Percentiles rank a stretch among this genome's conserved stretches.
phyloP scores from a whole-genome alignment of 2,888 invertebrate species.

The Imbricaverruca yamaguchii region DNA sequence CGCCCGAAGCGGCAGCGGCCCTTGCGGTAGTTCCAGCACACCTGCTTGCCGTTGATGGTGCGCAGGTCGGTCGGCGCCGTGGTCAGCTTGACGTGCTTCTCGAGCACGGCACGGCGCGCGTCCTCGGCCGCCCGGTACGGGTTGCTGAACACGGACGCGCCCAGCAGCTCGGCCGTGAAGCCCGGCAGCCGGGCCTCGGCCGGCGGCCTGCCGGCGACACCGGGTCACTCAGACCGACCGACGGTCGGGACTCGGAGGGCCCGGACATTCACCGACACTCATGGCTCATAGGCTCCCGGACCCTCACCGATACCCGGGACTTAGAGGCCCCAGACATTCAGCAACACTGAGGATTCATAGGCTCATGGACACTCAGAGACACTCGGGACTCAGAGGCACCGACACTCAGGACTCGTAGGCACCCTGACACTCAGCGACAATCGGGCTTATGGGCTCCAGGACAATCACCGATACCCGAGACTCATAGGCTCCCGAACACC shows the following conservation, averaged over 20 bases:
- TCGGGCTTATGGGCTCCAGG: too few species aligned
- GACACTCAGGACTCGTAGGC: too few species aligned
- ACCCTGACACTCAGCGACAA: too few species aligned
- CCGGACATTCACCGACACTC: neutral
- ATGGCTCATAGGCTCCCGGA: neutral
- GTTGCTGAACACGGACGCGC: conserved; percentile 31
- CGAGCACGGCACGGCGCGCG: conserved; percentile 74
- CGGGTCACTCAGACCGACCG: neutral
- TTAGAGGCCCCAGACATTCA: neutral
- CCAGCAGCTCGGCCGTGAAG: neutral
- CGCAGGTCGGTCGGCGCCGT: conserved; percentile 59
- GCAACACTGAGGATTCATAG: neutral
- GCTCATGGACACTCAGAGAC: neutral
- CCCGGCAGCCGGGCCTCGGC: neutral
- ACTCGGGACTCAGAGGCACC: too few species aligned
- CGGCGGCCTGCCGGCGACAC: neutral
- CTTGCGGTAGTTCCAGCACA: conserved; percentile 88
- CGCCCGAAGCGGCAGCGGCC: conserved; percentile 85
- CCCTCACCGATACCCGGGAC: neutral
- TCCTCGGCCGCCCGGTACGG: conserved; percentile 70
- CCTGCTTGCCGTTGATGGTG: conserved; percentile 75
- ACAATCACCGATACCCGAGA: too few species aligned
- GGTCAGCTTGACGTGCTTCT: conserved; percentile 90
- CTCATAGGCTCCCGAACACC: too few species aligned
- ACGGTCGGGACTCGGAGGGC: neutral